Base-by-base conservation (phyloP, 2,888 invertebrate genomes). In the Zeuzera pyrina region DNA sequence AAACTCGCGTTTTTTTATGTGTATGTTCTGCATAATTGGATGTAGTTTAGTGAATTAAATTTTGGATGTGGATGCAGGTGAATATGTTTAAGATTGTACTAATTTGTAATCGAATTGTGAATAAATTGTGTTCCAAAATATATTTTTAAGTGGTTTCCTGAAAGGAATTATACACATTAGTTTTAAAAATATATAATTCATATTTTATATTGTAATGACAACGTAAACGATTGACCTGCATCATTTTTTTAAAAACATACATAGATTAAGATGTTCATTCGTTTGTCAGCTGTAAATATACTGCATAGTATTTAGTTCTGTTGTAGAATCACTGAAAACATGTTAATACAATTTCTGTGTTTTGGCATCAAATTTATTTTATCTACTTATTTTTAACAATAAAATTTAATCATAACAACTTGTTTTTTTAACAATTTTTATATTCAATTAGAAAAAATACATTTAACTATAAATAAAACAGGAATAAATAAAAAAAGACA, bases 361-460 rank as follows among this genome's bases (percentile, higher is more conserved):
- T 70, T 72, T 70, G 64, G 67, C 74, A 72, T 74, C 72, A 71
- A 76, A 71, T 77, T 79, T 77, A 81, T 83, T 81, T 83, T 78
- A 81, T 78, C 74, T 77, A 81, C 78, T 79, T 79, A 79, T 79
- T 81, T 81, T 83, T 76, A 76, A 68, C 67, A 81, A 79, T 81
- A 81, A 81, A 69, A 56, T 68, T 73, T 68, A 68, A 71, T 72
- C 69, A 67, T 59, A 66, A 24, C 11, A 24, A 19, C 25, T 25
- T 25, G 12, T 25, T 25, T 7, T 7, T 24, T 25, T 25, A 25
- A 25, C 25, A 25, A 25, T 25, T n/a, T n/a, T n/a, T n/a, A n/a
- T n/a, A n/a, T n/a, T n/a, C n/a, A n/a, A n/a, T n/a, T n/a, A n/a
- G n/a, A n/a, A n/a, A n/a, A n/a, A n/a, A n/a, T n/a, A n/a, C n/a